These are phyloP conservation scores for Alligator mississippiensis DNA, from an alignment of 2,113 vertebrate species.

Conservation along the genomic window DNA sequence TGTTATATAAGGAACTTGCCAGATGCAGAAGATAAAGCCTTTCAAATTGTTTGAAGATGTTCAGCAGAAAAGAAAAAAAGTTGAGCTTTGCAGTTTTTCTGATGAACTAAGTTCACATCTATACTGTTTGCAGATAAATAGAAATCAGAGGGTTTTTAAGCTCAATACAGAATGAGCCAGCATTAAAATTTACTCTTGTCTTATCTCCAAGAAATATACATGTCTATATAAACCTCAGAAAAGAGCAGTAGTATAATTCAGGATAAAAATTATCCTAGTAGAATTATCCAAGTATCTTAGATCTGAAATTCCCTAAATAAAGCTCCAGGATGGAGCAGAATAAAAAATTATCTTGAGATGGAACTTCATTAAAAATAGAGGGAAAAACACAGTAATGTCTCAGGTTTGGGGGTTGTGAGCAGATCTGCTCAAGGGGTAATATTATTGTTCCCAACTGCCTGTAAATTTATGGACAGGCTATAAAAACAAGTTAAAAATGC, in stretches of 20 bases:
- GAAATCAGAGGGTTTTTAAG: neutral
- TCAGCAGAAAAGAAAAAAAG: neutral
- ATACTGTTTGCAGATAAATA: neutral
- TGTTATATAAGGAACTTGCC: neutral
- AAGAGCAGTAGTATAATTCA: constrained; percentile 10
- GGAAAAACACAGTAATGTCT: accelerated
- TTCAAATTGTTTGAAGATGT: neutral
- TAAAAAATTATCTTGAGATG: neutral
- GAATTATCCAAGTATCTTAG: neutral
- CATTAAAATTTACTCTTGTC: neutral
- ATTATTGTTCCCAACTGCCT: no score
- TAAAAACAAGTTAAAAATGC: no score
- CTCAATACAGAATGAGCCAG: neutral
- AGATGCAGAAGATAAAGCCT: neutral
- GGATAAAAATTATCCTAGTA: neutral
- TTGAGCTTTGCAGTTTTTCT: neutral
- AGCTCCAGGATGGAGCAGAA: neutral
- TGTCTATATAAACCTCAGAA: neutral
- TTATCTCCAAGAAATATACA: neutral
- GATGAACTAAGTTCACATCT: neutral
- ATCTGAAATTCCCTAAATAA: neutral
- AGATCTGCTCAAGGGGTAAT: neutral
- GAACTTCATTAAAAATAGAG: accelerated
- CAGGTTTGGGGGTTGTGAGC: accelerated
- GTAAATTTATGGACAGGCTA: no score